A percentile compares a stretch with the other conserved stretches of the same genome.
These are phyloP conservation scores for Psittacara wagleri DNA, from an alignment of 2,113 vertebrate genomes.

Conservation along the genomic window DNA sequence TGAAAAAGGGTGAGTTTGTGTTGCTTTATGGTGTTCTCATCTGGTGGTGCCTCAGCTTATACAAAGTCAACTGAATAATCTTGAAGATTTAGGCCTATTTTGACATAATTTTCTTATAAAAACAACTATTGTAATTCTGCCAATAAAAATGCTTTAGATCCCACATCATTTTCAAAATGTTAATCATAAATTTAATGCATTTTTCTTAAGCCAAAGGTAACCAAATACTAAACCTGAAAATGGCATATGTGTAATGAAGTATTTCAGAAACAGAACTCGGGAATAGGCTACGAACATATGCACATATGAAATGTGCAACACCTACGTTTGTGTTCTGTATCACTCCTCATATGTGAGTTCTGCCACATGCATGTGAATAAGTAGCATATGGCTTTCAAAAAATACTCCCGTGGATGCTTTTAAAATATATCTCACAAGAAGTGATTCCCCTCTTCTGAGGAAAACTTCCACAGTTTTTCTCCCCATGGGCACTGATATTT, in stretches of 20 bases:
- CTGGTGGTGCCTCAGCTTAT: background rate
- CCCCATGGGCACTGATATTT: background rate
- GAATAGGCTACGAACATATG: constrained; percentile 35
- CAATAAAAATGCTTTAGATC: background rate
- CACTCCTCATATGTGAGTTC: constrained; percentile 54
- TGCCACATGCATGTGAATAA: constrained; percentile 54
- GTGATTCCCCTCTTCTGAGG: background rate
- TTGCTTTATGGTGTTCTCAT: background rate
- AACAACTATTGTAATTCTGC: background rate
- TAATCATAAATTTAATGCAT: background rate
- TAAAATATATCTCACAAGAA: constrained; percentile 49
- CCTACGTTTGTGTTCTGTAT: constrained; percentile 54
- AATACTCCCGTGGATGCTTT: constrained; percentile 34
- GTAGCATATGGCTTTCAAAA: constrained; percentile 63
- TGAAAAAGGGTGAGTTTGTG: background rate
- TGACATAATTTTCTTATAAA: background rate
- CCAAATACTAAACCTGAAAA: constrained; percentile 23
- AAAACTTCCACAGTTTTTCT: constrained; percentile 15
- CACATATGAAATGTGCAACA: constrained; percentile 56
- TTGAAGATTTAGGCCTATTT: background rate
- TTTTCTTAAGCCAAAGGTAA: background rate
- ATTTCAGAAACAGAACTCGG: background rate
- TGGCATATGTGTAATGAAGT: background rate
- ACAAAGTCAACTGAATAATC: background rate
- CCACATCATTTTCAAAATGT: background rate